Evolutionary conservation across 1,140 invertebrate genomes (phyloP), one percentile per base, ranked within the genome.

Genomic region (Ptiloglossa arizonensis): DNA sequence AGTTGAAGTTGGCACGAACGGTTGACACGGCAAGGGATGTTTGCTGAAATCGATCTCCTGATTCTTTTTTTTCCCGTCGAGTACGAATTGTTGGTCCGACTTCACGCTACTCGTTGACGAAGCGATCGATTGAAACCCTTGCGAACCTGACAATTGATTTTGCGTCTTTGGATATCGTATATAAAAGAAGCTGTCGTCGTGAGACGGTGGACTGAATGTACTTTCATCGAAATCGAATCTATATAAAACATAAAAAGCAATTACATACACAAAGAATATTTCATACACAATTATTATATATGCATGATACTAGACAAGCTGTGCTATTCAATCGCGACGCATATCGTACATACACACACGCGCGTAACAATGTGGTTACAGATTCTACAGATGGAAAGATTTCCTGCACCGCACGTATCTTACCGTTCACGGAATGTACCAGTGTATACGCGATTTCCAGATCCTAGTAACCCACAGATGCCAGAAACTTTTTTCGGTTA

Each of bases 111-210:
- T 87, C 24, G 80, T 66, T 59, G 72, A 80, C 4, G 75, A n/a
- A 22, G 75, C 24, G 69, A 91, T 90, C 6, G 87, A 80, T 57
- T 86, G 87, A 54, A 88, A 90, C 27, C 86, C 83, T n/a, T 89
- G 83, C 78, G 68, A 54, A 17, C n/a, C 57, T 13, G 75, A 22
- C 54, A 60, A 63, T 72, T 46, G n/a, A 50, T 83, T 85, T 76
- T 86, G 83, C 8, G 87, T 70, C 46, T 91, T 93, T 0, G 94
- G 93, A 86, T 95, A 95, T 29, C 94, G 93, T 76, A 95, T 94
- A 76, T 94, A 95, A 87, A 96, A 95, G 86, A 96, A 96, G 54
- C 93, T 95, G 77, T 96, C 95, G 87, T 96, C 95, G 56, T 95
- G 94, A 17, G 94, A 94, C 17, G 95, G 95, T 27, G 95, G 95